Conservation (phyloP, 2,888 invertebrate species). For the Itoplectis maculator region DNA sequence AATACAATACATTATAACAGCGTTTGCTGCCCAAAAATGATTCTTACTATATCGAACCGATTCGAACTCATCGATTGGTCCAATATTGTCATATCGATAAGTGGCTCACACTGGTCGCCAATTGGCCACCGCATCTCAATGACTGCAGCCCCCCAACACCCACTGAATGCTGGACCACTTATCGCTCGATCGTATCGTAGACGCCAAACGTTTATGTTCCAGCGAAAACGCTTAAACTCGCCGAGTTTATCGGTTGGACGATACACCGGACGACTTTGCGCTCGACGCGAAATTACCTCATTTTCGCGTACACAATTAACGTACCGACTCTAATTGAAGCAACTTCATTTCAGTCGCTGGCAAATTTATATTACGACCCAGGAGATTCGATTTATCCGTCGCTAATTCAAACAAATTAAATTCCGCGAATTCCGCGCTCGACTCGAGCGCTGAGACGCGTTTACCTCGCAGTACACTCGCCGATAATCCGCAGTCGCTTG, state of each 20-base stretch:
- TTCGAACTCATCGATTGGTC: neutral
- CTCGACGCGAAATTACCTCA: neutral
- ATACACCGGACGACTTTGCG: too few species aligned
- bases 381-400: constrained; percentile 27
- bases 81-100: too few species aligned
- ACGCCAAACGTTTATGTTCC: too few species aligned
- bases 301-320: neutral
- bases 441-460: neutral
- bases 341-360: neutral
- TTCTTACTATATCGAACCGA: too few species aligned
- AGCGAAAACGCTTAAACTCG: too few species aligned
- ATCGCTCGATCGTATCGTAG: too few species aligned
- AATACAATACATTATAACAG: too few species aligned
- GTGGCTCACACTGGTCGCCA: neutral
- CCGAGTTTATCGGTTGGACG: neutral
- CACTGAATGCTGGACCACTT: too few species aligned
- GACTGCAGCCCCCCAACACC: too few species aligned
- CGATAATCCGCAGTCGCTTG: constrained; percentile 2
- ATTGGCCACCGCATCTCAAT: neutral
- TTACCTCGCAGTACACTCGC: neutral
- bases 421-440: neutral
- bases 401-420: constrained; percentile 42
- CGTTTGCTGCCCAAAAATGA: too few species aligned
- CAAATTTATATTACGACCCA: neutral
- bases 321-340: constrained; percentile 8